A percentile compares a stretch with the other conserved stretches of the same genome.
Evolutionary conservation across 2,888 invertebrate genomes (phyloP).

Genomic region (Plebejus anna): DNA sequence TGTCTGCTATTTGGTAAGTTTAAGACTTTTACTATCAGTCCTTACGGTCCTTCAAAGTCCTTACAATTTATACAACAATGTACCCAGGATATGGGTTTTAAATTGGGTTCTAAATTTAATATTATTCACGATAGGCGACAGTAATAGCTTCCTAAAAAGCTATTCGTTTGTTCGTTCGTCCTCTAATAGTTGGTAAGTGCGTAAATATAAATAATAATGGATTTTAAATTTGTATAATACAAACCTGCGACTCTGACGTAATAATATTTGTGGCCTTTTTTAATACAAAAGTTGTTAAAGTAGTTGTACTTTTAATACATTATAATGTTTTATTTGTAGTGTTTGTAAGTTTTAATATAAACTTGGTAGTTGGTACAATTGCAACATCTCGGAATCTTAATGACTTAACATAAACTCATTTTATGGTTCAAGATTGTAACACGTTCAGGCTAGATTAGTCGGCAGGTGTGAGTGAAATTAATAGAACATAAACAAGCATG

Average conservation of each 20-base stretch:
- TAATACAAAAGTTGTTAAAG: neutral
- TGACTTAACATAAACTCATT: constrained; percentile 33
- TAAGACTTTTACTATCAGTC: neutral
- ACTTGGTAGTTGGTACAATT: constrained; percentile 14
- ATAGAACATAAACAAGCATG: neutral
- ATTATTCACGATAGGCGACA: neutral
- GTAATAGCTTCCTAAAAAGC: neutral
- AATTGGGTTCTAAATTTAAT: neutral
- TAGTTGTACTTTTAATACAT: neutral
- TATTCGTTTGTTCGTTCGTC: too few species aligned
- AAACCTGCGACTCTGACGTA: too few species aligned
- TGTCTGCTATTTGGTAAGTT: neutral
- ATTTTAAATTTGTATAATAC: too few species aligned
- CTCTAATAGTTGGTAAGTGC: neutral
- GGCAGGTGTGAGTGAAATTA: constrained; percentile 9
- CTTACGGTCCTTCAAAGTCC: neutral
- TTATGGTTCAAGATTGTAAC: constrained; percentile 33
- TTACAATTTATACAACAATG: neutral
- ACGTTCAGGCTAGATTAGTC: constrained; percentile 32
- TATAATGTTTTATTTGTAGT: neutral
- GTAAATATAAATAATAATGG: too few species aligned
- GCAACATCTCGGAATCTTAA: constrained; percentile 35
- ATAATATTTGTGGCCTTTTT: neutral
- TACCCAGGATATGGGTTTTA: neutral
- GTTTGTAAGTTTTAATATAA: neutral